Base-by-base conservation (phyloP, 2,113 vertebrate species). In the Nesoenas mayeri region DNA sequence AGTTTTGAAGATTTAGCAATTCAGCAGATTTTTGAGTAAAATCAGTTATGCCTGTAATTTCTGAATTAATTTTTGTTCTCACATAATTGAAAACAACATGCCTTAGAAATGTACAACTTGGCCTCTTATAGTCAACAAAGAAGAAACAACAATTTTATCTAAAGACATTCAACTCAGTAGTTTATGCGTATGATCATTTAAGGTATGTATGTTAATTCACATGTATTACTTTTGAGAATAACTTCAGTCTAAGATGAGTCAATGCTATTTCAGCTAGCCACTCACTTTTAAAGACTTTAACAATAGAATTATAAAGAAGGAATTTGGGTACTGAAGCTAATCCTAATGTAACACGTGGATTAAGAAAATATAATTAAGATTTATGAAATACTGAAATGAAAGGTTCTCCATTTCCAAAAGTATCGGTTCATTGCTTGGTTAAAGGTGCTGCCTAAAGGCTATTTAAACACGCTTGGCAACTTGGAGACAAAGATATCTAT, bases 351-450 rank as follows among this genome's bases (percentile, higher is more conserved):
- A 75, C 29, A 48, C 9, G 29, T 60, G 21, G 44, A 66, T 48
- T 94, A 91, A 90, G 56, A 83, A 85, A 88, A 83, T 34, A 38
- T 24, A 53, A 56, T 0, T 24, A 47, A 67, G 79, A 90, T 90
- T 53, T 66, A 83, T 5, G 3, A 51, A 88, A 67, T 53, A 64
- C 50, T 83, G 32, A 80, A 93, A 80, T 77, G 53, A 85, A 96
- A 96, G n/a, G 54, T 66, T 70, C 62, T 94, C 75, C 77, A 47
- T 88, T 88, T 93, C 71, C 66, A 70, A 77, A 82, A 16, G 20
- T 72, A 64, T 38, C 0, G 2, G 56, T 79, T 93, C 58, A 73
- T 48, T 9, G 24, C 36, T 48, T 75, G 36, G 73, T 85, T 89
- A 88, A 79, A 92, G 64, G 57, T 70, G n/a, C 40, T 73, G 79